A percentile compares a stretch with the other conserved stretches of the same genome.
phyloP scores from a whole-genome alignment of 2,113 vertebrate species.

The Oostethus manadensis region DNA sequence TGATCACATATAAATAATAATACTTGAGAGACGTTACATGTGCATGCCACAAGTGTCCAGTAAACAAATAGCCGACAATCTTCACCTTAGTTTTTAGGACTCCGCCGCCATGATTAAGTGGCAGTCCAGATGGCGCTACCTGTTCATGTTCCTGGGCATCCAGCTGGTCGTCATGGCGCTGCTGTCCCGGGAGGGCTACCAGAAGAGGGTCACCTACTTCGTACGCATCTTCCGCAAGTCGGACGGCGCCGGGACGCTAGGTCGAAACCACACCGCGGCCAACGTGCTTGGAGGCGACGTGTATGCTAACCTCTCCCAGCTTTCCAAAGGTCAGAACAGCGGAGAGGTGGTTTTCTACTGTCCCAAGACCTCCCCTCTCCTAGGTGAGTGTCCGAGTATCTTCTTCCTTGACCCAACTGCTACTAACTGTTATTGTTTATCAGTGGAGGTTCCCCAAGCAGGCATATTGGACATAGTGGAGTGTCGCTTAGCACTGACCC shows the following conservation, averaged over 20 bases:
- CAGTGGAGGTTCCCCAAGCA: background rate
- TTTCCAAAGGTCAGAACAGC: slow-evolving; percentile 29
- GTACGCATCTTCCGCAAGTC: slow-evolving; percentile 71
- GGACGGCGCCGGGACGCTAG: background rate
- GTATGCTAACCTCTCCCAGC: slow-evolving; percentile 70
- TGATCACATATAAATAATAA: background rate
- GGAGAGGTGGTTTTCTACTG: slow-evolving; percentile 69
- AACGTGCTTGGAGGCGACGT: slow-evolving; percentile 44
- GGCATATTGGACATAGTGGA: background rate
- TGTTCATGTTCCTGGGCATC: slow-evolving; percentile 74
- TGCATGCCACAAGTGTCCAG: background rate
- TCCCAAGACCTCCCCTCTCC: slow-evolving; percentile 66
- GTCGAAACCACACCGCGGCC: slow-evolving; percentile 49
- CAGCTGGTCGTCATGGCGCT: slow-evolving; percentile 77
- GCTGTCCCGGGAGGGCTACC: slow-evolving; percentile 72
- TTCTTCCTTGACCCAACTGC: background rate
- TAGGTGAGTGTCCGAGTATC: slow-evolving; percentile 60
- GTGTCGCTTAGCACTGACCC: too few relatives aligned
- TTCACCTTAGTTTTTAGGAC: background rate
- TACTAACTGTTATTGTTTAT: too few relatives aligned
- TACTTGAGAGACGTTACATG: background rate
- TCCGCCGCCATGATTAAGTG: slow-evolving; percentile 48
- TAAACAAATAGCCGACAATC: slow-evolving; percentile 13
- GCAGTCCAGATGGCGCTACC: slow-evolving; percentile 72
- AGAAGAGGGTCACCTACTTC: slow-evolving; percentile 71